Evolutionary conservation across 2,797 vertebrate genomes (phyloP), one percentile per base, ranked within the genome.

Genomic region (Rhinoraja longicauda): DNA sequence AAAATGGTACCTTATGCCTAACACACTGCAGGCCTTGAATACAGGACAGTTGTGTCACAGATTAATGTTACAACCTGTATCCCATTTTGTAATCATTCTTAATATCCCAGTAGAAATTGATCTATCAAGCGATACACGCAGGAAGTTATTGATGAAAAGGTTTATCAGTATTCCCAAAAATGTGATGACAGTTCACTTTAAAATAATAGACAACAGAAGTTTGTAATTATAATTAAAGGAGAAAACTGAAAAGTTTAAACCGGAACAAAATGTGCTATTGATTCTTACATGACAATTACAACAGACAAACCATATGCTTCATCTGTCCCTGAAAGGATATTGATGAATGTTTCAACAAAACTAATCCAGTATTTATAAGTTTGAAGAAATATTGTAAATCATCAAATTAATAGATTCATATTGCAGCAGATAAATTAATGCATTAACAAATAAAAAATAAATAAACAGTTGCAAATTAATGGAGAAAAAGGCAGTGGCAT

Each of bases 261-360:
- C 62, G 36, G 84, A 88, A 67, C 15, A 17, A 21, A 26, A 82
- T 3, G 84, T 21, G 15, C 0, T 88, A 64, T 88, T 67, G 84
- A 19, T 32, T 8, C 21, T 67, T 64, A 88, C 15, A n/a, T 62
- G 17, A 59, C 59, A 21, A n/a, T 64, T 64, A 17, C 59, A 88
- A 88, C 15, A 88, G 84, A 10, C 62, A 88, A 88, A 86, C 59
- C 59, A 64, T 1, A 19, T 19, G 13, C 29, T 86, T 62, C n/a
- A 15, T 32, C 29, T 5, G 4, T 13, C 13, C 29, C n/a, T 36
- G 15, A 88, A 88, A 67, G n/a, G n/a, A 88, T 21, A 59, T 67
- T 88, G 84, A 88, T 88, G 62, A 88, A 88, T 21, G 32, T 24
- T 88, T 15, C n/a, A 67, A n/a, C n/a, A 88, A 67, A 88, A 19